These are phyloP conservation scores for Brachionus koreanus DNA, from an alignment of 1,140 invertebrate species.

Conservation along the genomic window DNA sequence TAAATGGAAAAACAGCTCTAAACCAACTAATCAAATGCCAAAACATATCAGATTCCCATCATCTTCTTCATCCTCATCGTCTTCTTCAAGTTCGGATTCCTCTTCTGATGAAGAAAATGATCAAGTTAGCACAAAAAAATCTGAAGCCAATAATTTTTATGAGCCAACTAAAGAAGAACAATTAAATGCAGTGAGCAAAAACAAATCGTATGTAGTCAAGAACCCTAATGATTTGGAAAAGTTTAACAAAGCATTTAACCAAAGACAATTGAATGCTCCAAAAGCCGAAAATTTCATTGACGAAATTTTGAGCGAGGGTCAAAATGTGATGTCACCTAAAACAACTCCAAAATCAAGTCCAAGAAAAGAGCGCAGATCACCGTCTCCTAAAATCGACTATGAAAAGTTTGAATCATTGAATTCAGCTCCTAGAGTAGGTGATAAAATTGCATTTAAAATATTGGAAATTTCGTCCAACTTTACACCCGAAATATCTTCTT, in stretches of 20 bases:
- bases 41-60: constrained; percentile 7
- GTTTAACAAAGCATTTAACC: background rate
- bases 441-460: constrained; percentile 32
- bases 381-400: constrained; percentile 36
- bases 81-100: constrained; percentile 9
- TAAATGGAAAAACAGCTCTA: constrained; percentile 29
- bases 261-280: constrained; percentile 19
- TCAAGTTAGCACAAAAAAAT: background rate
- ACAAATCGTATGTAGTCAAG: background rate
- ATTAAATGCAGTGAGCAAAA: background rate
- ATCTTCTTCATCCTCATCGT: constrained; percentile 8
- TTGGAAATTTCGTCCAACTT: constrained; percentile 36
- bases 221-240: constrained; percentile 17
- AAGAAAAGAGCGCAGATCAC: background rate
- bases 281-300: constrained; percentile 22
- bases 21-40: constrained; percentile 29
- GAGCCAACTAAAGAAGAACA: constrained; percentile 12
- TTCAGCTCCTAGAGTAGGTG: constrained; percentile 8
- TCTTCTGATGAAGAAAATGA: background rate
- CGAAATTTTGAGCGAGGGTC: constrained; percentile 7
- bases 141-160: background rate
- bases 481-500: constrained; percentile 23
- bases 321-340: background rate
- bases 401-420: background rate
- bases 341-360: background rate